phyloP scores from a whole-genome alignment of 1,140 invertebrate species.

The Aphelenchoides avenae region DNA sequence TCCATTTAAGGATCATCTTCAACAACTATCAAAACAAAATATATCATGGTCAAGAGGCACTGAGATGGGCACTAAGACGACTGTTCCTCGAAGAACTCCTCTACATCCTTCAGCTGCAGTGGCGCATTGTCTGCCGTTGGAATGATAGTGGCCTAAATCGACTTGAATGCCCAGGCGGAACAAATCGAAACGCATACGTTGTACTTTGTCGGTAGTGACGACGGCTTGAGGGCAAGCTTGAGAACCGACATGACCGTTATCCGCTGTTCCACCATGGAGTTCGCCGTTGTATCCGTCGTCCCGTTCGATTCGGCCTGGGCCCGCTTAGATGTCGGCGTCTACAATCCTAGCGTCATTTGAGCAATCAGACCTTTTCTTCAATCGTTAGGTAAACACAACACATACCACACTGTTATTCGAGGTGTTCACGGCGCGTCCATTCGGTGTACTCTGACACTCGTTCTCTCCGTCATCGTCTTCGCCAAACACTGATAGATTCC shows the following conservation, averaged over 20 bases:
- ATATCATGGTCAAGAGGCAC: too few relatives aligned
- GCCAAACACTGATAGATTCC: slow-evolving; percentile 20
- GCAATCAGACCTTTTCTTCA: too few relatives aligned
- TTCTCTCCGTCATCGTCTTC: not conserved
- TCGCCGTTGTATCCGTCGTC: slow-evolving; percentile 14
- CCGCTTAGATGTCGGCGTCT: too few relatives aligned
- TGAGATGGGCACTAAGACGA: too few relatives aligned
- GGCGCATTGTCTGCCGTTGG: slow-evolving; percentile 5
- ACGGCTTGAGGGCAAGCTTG: slow-evolving; percentile 13
- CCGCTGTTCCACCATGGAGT: slow-evolving; percentile 19
- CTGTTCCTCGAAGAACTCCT: too few relatives aligned
- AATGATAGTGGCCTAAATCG: slow-evolving; percentile 4
- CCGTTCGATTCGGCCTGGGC: not conserved
- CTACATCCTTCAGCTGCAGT: not conserved
- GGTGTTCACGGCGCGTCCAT: not conserved
- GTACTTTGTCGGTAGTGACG: slow-evolving; percentile 19
- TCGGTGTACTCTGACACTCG: not conserved
- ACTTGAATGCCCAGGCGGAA: too few relatives aligned
- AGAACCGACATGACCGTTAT: slow-evolving; percentile 16
- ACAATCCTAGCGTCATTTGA: too few relatives aligned
- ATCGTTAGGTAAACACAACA: too few relatives aligned
- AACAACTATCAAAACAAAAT: too few relatives aligned
- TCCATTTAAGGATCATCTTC: too few relatives aligned
- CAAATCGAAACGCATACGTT: too few relatives aligned
- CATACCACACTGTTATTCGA: too few relatives aligned